A percentile compares a stretch with the other conserved stretches of the same genome.
Evolutionary conservation across 2,888 invertebrate genomes (phyloP).

Genomic region (Anodontia alba): DNA sequence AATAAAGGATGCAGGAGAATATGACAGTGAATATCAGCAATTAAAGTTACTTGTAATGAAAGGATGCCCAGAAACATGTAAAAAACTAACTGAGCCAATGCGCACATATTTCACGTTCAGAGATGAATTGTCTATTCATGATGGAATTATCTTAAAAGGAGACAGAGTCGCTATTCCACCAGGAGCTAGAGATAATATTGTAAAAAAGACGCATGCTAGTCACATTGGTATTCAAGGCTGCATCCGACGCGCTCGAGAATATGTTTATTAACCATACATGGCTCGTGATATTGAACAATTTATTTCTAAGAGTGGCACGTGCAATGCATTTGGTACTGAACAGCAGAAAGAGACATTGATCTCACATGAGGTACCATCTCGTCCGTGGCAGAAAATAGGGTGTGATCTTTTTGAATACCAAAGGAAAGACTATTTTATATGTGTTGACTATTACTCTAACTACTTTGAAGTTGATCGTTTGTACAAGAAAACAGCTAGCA

Average conservation of each 20-base stretch:
- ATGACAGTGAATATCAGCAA: too few relatives aligned
- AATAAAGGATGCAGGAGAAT: too few relatives aligned
- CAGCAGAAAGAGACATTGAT: constrained; percentile 10
- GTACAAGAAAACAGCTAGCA: too few relatives aligned
- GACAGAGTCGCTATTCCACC: constrained; percentile 29
- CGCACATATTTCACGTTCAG: constrained; percentile 48
- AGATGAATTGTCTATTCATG: constrained; percentile 48
- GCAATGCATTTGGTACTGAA: background rate
- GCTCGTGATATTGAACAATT: background rate
- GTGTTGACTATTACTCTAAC: background rate
- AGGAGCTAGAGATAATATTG: constrained; percentile 34
- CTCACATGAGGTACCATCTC: background rate
- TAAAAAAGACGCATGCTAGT: constrained; percentile 28
- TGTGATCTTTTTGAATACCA: background rate
- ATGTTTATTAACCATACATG: constrained; percentile 27
- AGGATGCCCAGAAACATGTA: constrained; percentile 49
- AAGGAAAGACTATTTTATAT: background rate
- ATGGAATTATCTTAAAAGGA: constrained; percentile 52
- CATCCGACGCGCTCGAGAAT: constrained; percentile 31
- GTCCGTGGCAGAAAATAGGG: background rate
- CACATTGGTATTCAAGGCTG: constrained; percentile 42
- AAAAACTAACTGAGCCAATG: constrained; percentile 27
- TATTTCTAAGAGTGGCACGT: background rate
- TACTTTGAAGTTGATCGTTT: background rate
- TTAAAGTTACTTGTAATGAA: constrained; percentile 31